phyloP scores from a whole-genome alignment of 2,888 invertebrate species.

The Archips crataeganus region DNA sequence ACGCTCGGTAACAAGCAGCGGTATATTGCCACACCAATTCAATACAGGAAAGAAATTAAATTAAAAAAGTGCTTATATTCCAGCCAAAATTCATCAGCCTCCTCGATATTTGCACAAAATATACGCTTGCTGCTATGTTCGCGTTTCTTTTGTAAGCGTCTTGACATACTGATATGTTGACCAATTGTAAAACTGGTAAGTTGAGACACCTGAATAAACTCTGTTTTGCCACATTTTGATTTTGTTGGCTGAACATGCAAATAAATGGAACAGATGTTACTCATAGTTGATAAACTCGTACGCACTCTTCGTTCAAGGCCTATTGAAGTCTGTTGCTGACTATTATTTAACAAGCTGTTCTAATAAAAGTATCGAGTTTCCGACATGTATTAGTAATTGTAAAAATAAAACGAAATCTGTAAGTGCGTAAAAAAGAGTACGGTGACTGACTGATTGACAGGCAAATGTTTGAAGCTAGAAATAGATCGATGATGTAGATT shows the following conservation, averaged over 20 bases:
- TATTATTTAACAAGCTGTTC: background rate
- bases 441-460: no score
- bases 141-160: conserved; percentile 15
- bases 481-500: no score
- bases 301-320: conserved; percentile 5
- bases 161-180: background rate
- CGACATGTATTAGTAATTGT: background rate
- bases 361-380: background rate
- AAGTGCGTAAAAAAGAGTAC: no score
- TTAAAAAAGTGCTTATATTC: background rate
- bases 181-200: conserved; percentile 30
- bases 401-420: no score
- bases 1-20: no score
- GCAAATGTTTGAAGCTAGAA: no score
- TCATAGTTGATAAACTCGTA: background rate
- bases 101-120: conserved; percentile 15
- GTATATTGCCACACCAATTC: no score
- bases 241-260: conserved; percentile 19
- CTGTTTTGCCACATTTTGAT: conserved; percentile 12
- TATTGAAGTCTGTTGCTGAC: background rate
- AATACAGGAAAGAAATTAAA: background rate
- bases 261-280: conserved; percentile 4
- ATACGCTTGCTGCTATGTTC: background rate
- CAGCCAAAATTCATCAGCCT: background rate
- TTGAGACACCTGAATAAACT: conserved; percentile 21